A percentile compares a stretch with the other conserved stretches of the same genome.
Evolutionary conservation across 2,888 invertebrate species (phyloP).

Genomic region (Epinotia brunnichana): DNA sequence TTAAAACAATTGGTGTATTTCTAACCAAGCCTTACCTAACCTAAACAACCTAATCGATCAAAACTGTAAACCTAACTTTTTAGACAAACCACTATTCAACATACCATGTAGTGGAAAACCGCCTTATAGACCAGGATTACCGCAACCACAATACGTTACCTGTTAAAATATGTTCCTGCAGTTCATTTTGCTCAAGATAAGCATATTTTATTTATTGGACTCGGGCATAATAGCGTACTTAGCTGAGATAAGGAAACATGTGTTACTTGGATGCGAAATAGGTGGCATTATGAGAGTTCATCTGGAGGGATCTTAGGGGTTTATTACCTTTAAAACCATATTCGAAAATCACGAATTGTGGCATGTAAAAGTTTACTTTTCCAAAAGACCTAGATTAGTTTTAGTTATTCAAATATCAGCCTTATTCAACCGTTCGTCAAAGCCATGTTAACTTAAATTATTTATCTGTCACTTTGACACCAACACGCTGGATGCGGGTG

Average conservation of each 20-base stretch:
- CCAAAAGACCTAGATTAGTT: too few species aligned
- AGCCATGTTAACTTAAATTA: too few species aligned
- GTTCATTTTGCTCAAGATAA: slow-evolving; percentile 47
- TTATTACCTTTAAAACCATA: not conserved
- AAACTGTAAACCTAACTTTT: not conserved
- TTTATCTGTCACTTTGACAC: too few species aligned
- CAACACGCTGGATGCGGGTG: too few species aligned
- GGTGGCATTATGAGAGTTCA: slow-evolving; percentile 11
- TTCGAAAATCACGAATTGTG: not conserved
- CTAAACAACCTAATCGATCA: not conserved
- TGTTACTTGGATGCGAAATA: slow-evolving; percentile 37
- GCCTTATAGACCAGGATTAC: slow-evolving; percentile 53
- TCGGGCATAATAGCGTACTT: slow-evolving; percentile 41
- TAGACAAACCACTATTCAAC: not conserved
- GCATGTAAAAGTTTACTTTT: not conserved
- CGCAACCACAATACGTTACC: slow-evolving; percentile 57
- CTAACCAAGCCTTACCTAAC: not conserved
- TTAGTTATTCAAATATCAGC: too few species aligned
- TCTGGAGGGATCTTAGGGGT: slow-evolving; percentile 1
- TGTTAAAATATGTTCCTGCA: slow-evolving; percentile 52
- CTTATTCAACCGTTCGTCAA: too few species aligned
- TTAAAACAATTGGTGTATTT: too few species aligned
- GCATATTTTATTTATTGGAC: slow-evolving; percentile 44
- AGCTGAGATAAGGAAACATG: slow-evolving; percentile 41
- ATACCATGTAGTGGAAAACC: slow-evolving; percentile 24